Percentiles rank a stretch among this genome's conserved stretches.
Evolutionary conservation across 2,888 invertebrate species (phyloP).

Genomic region (Thymelicus sylvestris): DNA sequence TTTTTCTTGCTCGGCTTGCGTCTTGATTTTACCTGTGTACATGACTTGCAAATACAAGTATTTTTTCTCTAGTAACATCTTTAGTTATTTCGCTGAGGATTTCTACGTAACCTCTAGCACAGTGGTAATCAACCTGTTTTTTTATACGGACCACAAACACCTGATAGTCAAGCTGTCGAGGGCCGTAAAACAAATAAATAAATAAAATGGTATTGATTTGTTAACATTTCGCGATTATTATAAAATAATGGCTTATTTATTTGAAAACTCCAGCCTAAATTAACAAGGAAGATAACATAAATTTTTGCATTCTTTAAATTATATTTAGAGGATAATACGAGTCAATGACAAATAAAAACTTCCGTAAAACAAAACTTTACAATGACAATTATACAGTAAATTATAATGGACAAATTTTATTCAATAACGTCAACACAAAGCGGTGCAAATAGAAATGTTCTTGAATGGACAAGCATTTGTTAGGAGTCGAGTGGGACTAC

Average conservation of each 20-base stretch:
- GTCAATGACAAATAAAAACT: constrained; percentile 3
- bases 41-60: not conserved
- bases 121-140: too few species aligned
- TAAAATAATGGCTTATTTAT: too few species aligned
- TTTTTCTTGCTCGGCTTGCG: not conserved
- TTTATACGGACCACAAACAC: too few species aligned
- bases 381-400: constrained; percentile 5
- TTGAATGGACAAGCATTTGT: constrained; percentile 16
- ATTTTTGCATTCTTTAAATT: not conserved
- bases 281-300: not conserved
- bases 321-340: constrained; percentile 1
- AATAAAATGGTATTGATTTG: too few species aligned
- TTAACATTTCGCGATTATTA: too few species aligned
- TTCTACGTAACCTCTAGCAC: too few species aligned
- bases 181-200: too few species aligned
- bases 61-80: not conserved
- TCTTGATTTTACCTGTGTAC: not conserved
- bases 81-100: too few species aligned
- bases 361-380: not conserved
- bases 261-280: not conserved
- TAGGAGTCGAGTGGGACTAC: constrained; percentile 8
- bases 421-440: constrained; percentile 7
- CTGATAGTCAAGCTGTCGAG: too few species aligned
- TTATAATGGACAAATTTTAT: constrained; percentile 7
- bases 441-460: constrained; percentile 16